phyloP scores from a whole-genome alignment of 2,113 vertebrate species.

The Pseudorasbora parva region DNA sequence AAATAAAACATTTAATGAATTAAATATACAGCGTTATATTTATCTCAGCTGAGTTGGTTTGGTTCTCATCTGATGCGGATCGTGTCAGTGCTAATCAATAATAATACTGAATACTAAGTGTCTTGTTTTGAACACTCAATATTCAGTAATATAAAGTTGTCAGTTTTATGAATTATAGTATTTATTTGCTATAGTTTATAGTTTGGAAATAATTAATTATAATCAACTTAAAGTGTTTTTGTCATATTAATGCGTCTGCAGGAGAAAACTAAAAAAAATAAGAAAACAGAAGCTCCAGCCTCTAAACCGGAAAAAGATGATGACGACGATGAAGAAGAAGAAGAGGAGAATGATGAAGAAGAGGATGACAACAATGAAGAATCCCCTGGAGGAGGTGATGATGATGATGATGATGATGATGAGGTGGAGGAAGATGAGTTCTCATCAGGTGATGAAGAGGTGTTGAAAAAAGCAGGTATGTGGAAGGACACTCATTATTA shows the following conservation, averaged over 20 bases:
- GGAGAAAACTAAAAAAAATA: conserved; percentile 79
- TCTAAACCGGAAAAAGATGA: conserved; percentile 41
- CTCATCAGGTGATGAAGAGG: conserved; percentile 83
- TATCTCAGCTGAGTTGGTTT: too few relatives aligned
- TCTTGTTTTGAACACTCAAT: neutral
- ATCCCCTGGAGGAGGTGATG: conserved; percentile 57
- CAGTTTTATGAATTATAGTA: too few relatives aligned
- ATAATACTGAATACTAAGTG: too few relatives aligned
- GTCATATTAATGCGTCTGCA: conserved; percentile 52
- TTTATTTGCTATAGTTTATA: neutral
- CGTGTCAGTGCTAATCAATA: too few relatives aligned
- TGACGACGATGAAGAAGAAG: neutral
- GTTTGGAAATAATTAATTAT: neutral
- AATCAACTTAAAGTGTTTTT: neutral
- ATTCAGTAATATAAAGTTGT: too few relatives aligned
- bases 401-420: conserved; percentile 18
- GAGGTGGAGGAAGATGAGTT: conserved; percentile 77
- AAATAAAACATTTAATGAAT: too few relatives aligned
- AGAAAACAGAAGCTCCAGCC: conserved; percentile 20
- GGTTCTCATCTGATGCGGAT: too few relatives aligned
- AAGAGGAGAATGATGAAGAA: neutral
- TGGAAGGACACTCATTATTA: neutral
- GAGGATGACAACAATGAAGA: conserved; percentile 58
- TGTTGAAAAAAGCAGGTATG: conserved; percentile 89
- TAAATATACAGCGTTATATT: too few relatives aligned